Conservation (phyloP, 2,888 invertebrate genomes). For the Panzeria rudis region DNA sequence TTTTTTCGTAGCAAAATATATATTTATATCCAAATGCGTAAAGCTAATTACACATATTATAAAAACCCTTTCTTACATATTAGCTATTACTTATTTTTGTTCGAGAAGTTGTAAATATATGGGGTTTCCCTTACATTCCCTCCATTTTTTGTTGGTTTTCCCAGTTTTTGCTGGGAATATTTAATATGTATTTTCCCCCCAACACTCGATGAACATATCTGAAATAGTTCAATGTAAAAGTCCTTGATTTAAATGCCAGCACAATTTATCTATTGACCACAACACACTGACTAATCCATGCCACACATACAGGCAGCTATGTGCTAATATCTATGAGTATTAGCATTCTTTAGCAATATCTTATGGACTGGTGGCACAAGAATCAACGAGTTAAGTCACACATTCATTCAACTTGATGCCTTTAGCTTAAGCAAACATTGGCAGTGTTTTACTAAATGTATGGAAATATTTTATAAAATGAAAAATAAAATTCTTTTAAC, state of each 20-base stretch:
- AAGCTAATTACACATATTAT: no score
- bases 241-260: conserved; percentile 62
- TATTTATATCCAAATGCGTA: no score
- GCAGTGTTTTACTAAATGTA: conserved; percentile 46
- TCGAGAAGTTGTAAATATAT: no score
- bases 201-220: no score
- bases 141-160: no score
- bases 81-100: no score
- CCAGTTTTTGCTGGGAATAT: no score
- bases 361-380: conserved; percentile 37
- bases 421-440: conserved; percentile 48
- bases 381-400: not conserved
- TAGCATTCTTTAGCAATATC: not conserved
- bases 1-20: no score
- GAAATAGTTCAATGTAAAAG: conserved; percentile 22
- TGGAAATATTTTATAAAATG: conserved; percentile 30
- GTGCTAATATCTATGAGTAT: not conserved
- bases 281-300: conserved; percentile 18
- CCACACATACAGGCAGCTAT: conserved; percentile 20
- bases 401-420: conserved; percentile 20
- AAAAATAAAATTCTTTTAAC: conserved; percentile 57
- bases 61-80: no score
- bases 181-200: not conserved
- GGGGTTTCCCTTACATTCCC: no score
- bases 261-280: conserved; percentile 58